Evolutionary conservation across 2,888 invertebrate genomes (phyloP), one percentile per base, ranked within the genome.

Genomic region (Drosophila parthenogenetica): DNA sequence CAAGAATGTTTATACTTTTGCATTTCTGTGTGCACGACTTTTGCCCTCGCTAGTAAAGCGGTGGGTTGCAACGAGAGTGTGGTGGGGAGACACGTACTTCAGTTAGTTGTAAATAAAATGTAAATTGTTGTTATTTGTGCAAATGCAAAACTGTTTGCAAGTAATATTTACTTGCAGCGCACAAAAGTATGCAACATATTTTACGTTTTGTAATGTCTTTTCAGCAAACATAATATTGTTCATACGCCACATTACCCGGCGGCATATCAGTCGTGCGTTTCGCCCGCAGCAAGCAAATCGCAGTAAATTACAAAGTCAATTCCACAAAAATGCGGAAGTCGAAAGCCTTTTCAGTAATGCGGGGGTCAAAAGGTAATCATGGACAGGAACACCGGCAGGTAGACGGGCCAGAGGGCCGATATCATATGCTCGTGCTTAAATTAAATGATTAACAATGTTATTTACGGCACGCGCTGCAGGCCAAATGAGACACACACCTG

Each of bases 391-490:
- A 3, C 25, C 7, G 25, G 25, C 35, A 16, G 63, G 22, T 7
- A 43, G 49, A 3, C 8, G 8, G 8, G 8, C 13, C 35, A 35
- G 17, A 45, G 13, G 40, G 19, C 2, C 2, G 5, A 32, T 75
- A 69, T 76, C 78, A 73, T 55, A 59, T 60, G 64, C 54, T 68
- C 65, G 80, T 79, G 77, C 84, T 79, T 86, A 81, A 87, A 86
- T 88, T 86, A 89, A 89, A 89, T 89, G 88, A 88, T 87, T 88
- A 87, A 89, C 88, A 81, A 73, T 66, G 71, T 89, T 81, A 89
- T 85, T 84, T 87, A 89, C 75, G 67, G 69, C 77, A 67, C 65
- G 51, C 58, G 49, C 50, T 43, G 45, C 59, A 59, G 39, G 73
- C 68, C 55, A 59, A 77, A 54, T 54, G 59, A 53, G 58, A 40